Evolutionary conservation across 2,113 vertebrate species (phyloP).

Genomic region (Campylomormyrus numenius): DNA sequence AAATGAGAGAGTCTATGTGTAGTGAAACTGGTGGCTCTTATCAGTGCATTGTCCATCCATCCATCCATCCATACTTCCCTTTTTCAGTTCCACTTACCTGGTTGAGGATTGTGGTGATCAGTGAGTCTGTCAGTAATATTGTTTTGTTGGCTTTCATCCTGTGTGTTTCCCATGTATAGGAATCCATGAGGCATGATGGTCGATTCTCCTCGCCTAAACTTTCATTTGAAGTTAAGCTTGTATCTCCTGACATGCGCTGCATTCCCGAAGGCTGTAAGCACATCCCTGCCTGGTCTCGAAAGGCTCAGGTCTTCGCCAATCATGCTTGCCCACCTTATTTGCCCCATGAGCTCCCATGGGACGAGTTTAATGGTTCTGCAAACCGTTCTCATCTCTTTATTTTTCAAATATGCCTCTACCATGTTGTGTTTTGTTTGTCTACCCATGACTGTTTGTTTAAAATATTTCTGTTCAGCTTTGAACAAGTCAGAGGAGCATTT

Average conservation of each 20-base stretch:
- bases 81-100: background rate
- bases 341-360: background rate
- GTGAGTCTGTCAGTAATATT: background rate
- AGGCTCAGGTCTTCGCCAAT: background rate
- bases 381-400: conserved; percentile 32
- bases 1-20: background rate
- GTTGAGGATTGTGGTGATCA: background rate
- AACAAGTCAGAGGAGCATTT: conserved; percentile 36
- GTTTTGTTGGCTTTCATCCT: background rate
- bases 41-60: background rate
- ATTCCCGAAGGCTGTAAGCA: background rate
- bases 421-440: conserved; percentile 52
- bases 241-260: background rate
- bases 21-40: background rate
- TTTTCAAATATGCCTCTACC: conserved; percentile 45
- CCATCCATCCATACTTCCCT: background rate
- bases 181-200: background rate
- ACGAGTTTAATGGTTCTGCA: background rate
- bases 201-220: background rate
- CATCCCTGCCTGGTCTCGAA: background rate
- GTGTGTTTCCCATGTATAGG: background rate
- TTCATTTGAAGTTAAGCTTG: background rate
- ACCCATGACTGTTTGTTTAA: conserved; percentile 50
- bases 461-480: conserved; percentile 52
- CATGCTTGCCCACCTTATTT: background rate